phyloP scores from a whole-genome alignment of 2,888 invertebrate genomes.

The Drosophila robusta region DNA sequence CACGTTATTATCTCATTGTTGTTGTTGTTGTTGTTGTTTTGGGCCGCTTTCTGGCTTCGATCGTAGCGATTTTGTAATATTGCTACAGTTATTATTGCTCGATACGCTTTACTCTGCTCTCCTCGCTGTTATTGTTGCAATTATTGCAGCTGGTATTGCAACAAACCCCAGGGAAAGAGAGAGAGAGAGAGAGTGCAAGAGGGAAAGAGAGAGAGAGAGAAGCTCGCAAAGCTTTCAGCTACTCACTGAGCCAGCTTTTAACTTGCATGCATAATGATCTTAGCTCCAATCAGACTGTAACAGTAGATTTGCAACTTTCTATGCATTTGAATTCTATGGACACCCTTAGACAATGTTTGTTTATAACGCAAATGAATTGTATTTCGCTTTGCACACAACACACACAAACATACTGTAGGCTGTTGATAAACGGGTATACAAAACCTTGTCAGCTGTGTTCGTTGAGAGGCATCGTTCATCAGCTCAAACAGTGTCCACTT shows the following conservation, averaged over 20 bases:
- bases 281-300: constrained; percentile 35
- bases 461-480: constrained; percentile 43
- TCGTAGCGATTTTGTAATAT: constrained; percentile 74
- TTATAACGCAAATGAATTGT: constrained; percentile 14
- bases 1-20: constrained; percentile 54
- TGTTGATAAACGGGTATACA: constrained; percentile 1
- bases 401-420: not conserved
- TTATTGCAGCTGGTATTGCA: constrained; percentile 73
- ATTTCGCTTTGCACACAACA: not conserved
- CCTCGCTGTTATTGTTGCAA: constrained; percentile 65
- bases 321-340: constrained; percentile 59
- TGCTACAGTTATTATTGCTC: constrained; percentile 75
- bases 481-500: constrained; percentile 34
- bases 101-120: constrained; percentile 65
- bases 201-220: constrained; percentile 1
- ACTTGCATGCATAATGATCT: constrained; percentile 43
- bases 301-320: constrained; percentile 65
- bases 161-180: constrained; percentile 62
- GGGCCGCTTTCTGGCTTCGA: constrained; percentile 44
- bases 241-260: constrained; percentile 43
- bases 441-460: constrained; percentile 49
- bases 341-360: constrained; percentile 30
- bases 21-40: constrained; percentile 17
- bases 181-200: not conserved
- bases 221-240: constrained; percentile 40